These are phyloP conservation scores for Apostichopus leukothele DNA, from an alignment of 53 echinoderm and acorn worm species.

Conservation along the genomic window DNA sequence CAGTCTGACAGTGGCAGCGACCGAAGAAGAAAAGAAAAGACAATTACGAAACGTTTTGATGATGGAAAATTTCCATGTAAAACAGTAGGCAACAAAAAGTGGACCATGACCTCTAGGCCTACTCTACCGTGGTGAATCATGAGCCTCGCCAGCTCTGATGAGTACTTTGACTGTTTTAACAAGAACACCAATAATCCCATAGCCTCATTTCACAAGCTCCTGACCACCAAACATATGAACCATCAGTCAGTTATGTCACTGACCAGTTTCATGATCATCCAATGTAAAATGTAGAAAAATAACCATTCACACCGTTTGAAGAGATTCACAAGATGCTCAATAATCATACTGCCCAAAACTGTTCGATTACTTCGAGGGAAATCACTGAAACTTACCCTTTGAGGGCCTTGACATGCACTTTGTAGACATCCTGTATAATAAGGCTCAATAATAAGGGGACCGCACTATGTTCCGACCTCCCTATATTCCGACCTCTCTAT, in stretches of 20 bases:
- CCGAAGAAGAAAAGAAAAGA: constrained; percentile 4
- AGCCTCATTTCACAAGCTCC: constrained; percentile 12
- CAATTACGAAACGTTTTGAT: not conserved
- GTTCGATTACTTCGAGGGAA: too few species aligned
- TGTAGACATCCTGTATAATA: constrained; percentile 8
- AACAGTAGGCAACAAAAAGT: too few species aligned
- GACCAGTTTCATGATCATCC: constrained; percentile 3
- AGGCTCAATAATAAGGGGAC: not conserved
- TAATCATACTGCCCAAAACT: too few species aligned
- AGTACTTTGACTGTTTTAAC: too few species aligned
- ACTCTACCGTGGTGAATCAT: too few species aligned
- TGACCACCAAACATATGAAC: not conserved
- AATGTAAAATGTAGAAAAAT: not conserved
- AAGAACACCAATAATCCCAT: constrained; percentile 9
- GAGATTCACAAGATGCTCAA: not conserved
- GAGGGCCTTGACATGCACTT: constrained; percentile 5
- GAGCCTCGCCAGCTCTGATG: too few species aligned
- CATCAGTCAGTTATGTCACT: constrained; percentile 12
- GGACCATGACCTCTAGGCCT: too few species aligned
- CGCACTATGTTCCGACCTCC: too few species aligned
- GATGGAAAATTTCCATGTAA: too few species aligned
- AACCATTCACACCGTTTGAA: not conserved
- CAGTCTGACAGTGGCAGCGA: constrained; percentile 21
- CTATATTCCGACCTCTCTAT: too few species aligned
- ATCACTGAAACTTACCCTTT: constrained; percentile 6